A percentile compares a stretch with the other conserved stretches of the same genome.
phyloP scores from a whole-genome alignment of 2,113 vertebrate species.

The Laticauda laticaudata region DNA sequence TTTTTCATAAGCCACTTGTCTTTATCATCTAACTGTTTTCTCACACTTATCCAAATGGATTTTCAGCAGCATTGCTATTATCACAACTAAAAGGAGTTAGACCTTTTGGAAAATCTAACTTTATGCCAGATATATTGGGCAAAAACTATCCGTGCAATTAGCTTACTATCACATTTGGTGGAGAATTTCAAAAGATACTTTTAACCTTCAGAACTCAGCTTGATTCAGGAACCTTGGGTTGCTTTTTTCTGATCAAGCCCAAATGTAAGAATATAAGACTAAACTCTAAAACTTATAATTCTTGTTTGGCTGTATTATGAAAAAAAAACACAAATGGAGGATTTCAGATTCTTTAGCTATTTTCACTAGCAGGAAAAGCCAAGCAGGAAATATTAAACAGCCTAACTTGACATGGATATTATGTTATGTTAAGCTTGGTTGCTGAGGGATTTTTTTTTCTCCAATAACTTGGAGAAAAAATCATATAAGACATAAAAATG shows the following conservation, averaged over 20 bases:
- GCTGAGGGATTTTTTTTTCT: neutral
- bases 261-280: neutral
- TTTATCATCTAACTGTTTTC: neutral
- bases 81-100: neutral
- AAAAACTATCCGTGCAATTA: neutral
- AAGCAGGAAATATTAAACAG: neutral
- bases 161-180: neutral
- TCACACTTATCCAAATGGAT: neutral
- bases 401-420: neutral
- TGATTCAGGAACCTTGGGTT: neutral
- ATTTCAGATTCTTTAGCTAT: neutral
- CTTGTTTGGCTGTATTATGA: neutral
- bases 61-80: neutral
- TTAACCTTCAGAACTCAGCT: neutral
- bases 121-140: neutral
- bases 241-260: neutral
- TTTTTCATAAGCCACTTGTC: neutral
- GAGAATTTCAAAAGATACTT: neutral
- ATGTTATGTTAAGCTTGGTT: neutral
- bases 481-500: too few species aligned
- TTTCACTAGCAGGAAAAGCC: neutral
- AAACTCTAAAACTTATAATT: neutral
- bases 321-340: neutral
- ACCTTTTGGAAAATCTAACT: neutral
- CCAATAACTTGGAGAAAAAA: too few species aligned